Percentiles rank a stretch among this genome's conserved stretches.
These are phyloP conservation scores for Rhynchotus rufescens DNA, from an alignment of 2,797 vertebrate species.

Conservation along the genomic window DNA sequence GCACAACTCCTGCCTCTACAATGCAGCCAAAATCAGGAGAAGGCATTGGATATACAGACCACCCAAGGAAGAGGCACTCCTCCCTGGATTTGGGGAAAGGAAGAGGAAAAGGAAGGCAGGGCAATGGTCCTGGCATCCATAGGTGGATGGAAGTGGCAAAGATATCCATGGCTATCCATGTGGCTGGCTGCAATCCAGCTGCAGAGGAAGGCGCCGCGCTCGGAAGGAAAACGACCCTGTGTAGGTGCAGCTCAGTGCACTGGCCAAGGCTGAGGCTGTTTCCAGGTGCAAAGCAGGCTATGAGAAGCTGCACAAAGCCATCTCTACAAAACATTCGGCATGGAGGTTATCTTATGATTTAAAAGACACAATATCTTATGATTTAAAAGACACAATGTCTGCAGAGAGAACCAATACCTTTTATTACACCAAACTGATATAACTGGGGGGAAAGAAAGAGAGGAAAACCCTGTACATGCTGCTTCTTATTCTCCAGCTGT, in stretches of 20 bases:
- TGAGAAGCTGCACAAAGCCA: background rate
- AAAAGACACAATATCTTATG: background rate
- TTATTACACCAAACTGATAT: background rate
- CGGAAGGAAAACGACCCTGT: background rate
- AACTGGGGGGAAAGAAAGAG: rapidly evolving
- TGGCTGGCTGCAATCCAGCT: background rate
- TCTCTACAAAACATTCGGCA: background rate
- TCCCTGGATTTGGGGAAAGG: background rate
- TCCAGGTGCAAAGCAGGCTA: background rate
- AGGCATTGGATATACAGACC: background rate
- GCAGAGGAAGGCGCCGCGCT: background rate
- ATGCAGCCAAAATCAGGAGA: background rate
- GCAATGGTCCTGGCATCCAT: background rate
- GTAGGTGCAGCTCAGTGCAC: rapidly evolving
- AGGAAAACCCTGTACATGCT: background rate
- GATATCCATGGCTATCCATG: background rate
- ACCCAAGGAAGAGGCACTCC: background rate
- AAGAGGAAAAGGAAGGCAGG: background rate
- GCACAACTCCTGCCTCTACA: rapidly evolving
- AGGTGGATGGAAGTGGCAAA: background rate
- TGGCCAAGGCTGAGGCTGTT: background rate
- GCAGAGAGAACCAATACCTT: background rate
- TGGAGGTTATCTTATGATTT: background rate
- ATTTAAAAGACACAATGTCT: background rate
- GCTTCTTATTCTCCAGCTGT: background rate